Evolutionary conservation across 2,888 invertebrate species (phyloP).

Genomic region (Ichneumoninae sp.): DNA sequence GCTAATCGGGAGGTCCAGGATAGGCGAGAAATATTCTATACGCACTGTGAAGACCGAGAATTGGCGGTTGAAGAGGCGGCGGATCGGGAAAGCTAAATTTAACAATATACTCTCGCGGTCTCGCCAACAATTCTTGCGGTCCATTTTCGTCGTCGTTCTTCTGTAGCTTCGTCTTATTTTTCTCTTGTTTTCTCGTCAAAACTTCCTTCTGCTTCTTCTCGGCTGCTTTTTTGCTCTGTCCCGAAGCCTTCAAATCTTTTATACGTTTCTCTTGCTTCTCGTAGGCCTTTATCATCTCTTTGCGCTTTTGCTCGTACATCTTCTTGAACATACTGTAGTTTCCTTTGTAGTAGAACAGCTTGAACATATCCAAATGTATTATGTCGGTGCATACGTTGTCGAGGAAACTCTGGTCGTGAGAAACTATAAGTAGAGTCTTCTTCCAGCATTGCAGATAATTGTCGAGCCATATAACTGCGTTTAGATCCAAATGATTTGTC

Average conservation of each 20-base stretch:
- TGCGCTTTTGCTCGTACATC: constrained; percentile 98
- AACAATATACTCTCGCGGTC: constrained; percentile 97
- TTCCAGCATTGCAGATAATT: constrained; percentile 99
- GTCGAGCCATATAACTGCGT: constrained; percentile 99
- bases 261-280: constrained; percentile 99
- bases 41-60: constrained; percentile 96
- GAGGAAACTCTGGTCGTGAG: constrained; percentile 99
- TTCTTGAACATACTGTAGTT: constrained; percentile 99
- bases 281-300: constrained; percentile 98
- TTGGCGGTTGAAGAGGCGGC: constrained; percentile 97
- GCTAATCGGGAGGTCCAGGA: constrained; percentile 6
- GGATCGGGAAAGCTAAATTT: constrained; percentile 99
- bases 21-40: constrained; percentile 64
- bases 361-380: constrained; percentile 97
- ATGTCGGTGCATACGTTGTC: constrained; percentile 99
- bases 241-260: constrained; percentile 97
- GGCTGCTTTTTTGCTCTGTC: constrained; percentile 98
- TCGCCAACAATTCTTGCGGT: constrained; percentile 93
- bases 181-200: constrained; percentile 96
- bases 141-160: constrained; percentile 92
- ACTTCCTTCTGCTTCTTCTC: constrained; percentile 97
- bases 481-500: constrained; percentile 99
- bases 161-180: constrained; percentile 92
- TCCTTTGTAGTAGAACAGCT: constrained; percentile 98
- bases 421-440: constrained; percentile 98